Evolutionary conservation across 2,797 vertebrate genomes (phyloP).

Genomic region (Galaxias olidus): DNA sequence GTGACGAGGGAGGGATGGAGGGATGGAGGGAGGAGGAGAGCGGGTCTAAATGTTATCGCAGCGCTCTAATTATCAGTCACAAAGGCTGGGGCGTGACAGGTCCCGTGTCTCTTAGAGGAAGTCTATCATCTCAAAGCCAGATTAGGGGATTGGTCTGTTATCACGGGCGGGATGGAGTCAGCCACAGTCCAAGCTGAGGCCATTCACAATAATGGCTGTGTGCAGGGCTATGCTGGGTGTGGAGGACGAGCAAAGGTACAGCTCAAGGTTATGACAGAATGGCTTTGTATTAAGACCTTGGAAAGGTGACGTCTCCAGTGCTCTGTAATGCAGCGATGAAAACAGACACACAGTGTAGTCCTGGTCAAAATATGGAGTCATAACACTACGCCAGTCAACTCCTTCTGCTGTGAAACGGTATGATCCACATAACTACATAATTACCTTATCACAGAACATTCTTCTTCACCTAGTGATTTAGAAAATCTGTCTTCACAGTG

Average conservation of each 20-base stretch:
- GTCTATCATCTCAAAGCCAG: conserved; percentile 42
- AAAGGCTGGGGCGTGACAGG: conserved; percentile 49
- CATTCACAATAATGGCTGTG: not conserved
- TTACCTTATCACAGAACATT: conserved; percentile 61
- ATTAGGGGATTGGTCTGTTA: conserved; percentile 33
- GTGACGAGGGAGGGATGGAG: conserved; percentile 5
- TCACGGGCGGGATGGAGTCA: conserved; percentile 11
- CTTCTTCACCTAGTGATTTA: conserved; percentile 68
- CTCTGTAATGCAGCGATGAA: too few species aligned
- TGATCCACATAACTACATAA: not conserved
- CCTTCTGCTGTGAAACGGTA: too few species aligned
- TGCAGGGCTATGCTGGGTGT: conserved; percentile 8
- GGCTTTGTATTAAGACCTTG: too few species aligned
- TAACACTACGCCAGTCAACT: too few species aligned
- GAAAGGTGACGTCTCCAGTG: too few species aligned
- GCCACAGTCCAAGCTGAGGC: conserved; percentile 28
- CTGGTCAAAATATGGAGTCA: too few species aligned
- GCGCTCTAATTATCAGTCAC: conserved; percentile 69
- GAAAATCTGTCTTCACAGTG: conserved; percentile 67
- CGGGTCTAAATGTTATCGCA: conserved; percentile 71
- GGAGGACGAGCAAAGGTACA: not conserved
- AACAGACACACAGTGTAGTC: too few species aligned
- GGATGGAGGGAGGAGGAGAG: conserved; percentile 32
- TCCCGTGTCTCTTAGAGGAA: conserved; percentile 38
- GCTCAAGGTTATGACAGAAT: not conserved